Percentiles rank a stretch among this genome's conserved stretches.
phyloP scores from a whole-genome alignment of 2,113 vertebrate species.

The Procapra przewalskii region DNA sequence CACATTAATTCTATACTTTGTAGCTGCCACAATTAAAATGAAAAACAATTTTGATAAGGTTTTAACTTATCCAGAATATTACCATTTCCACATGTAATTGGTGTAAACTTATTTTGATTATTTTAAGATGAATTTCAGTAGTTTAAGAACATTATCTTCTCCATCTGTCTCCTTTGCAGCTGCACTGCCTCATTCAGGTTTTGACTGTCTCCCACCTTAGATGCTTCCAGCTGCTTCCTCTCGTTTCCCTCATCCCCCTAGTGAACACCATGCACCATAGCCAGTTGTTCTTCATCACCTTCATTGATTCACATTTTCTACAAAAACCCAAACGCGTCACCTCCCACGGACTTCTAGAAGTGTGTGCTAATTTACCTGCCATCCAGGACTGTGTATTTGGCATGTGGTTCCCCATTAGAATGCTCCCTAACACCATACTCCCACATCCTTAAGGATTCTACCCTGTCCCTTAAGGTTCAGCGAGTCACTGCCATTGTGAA shows the following conservation, averaged over 20 bases:
- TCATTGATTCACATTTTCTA: not conserved
- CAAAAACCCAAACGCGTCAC: not conserved
- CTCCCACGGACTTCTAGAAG: not conserved
- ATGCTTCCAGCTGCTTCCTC: not conserved
- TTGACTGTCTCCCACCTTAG: not conserved
- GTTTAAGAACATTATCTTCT: not conserved
- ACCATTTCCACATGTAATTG: not conserved
- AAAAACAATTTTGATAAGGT: not conserved
- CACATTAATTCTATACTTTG: not conserved
- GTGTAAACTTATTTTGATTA: not conserved
- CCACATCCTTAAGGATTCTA: not conserved
- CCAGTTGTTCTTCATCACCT: not conserved
- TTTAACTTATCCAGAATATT: not conserved
- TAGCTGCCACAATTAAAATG: not conserved
- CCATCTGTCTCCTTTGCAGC: not conserved
- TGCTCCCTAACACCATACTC: not conserved
- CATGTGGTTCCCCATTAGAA: not conserved
- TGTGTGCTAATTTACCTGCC: not conserved
- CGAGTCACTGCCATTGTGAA: not conserved
- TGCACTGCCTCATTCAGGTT: not conserved
- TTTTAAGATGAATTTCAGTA: not conserved
- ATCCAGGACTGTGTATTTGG: not conserved
- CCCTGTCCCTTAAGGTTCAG: not conserved
- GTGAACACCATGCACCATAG: rapidly evolving
- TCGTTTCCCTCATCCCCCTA: not conserved